Base-by-base conservation (phyloP, 2,113 vertebrate species). In the Sphaerodactylus townsendi region DNA sequence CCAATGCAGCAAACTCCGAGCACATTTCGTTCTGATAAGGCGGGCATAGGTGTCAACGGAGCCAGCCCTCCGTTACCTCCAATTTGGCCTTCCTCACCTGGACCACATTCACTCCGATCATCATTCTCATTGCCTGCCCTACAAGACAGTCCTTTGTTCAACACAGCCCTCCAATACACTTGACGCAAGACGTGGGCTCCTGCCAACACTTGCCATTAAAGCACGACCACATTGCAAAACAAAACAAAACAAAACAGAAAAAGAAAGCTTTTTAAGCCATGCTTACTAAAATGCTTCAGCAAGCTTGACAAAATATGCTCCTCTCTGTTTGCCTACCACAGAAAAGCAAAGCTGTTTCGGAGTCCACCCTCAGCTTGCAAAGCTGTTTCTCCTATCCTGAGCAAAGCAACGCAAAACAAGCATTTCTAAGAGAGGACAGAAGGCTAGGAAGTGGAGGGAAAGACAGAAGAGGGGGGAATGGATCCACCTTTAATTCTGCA, bases 301-400 rank as follows among this genome's bases (percentile, higher is more conserved):
- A 64, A 30, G 68, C 11, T 80, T 91, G 84, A 65, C 81, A 83
- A 88, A 92, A 91, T 88, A 91, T 5, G 41, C 76, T 62, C 62
- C 14, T 79, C 89, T 53, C 66, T 85, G 83, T 91, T 85, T 91
- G 39, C 87, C 50, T 78, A 84, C 48, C 72, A 77, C 76, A 53
- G 69, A 80, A 87, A 81, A 50, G 85, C 83, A 90, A 41, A 87
- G 86, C 85, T 82, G 48, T 69, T 94, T 89, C 85, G 35, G 78
- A 78, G 35, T 71, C 83, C 37, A 46, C 89, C 66, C 79, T 69
- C 56, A 44, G 0, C 82, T 74, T 28, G 50, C 5, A 46, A 89
- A 82, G 74, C 82, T 82, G 77, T 86, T 84, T 79, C 71, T 82
- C 71, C 82, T 65, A 87, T 86, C 77, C 81, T 11, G 53, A 88